These are phyloP conservation scores for Probosciger aterrimus DNA, from an alignment of 2,113 vertebrate species.

Conservation along the genomic window DNA sequence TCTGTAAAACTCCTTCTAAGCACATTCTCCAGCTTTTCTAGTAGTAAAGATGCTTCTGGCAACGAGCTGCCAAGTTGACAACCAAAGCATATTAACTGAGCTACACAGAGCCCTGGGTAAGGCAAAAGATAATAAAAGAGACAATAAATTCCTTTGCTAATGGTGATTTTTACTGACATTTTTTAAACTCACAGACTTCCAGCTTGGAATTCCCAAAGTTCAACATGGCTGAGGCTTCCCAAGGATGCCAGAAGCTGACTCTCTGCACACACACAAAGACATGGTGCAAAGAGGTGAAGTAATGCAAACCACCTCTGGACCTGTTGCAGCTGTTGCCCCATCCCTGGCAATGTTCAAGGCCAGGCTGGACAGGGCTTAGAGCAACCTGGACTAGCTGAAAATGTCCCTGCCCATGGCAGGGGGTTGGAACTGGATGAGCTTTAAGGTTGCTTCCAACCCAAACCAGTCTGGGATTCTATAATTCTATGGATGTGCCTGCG, in stretches of 20 bases:
- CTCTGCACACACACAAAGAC: fast-evolving
- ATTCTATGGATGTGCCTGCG: neutral
- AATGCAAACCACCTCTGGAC: neutral
- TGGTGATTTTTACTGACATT: neutral
- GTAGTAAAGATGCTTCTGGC: neutral
- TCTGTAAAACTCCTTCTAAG: neutral
- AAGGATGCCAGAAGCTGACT: fast-evolving
- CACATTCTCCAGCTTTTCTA: neutral
- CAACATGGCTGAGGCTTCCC: neutral
- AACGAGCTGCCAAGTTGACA: neutral
- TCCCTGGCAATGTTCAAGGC: neutral
- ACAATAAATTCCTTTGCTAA: neutral
- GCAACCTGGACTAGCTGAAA: neutral
- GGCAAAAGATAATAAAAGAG: neutral
- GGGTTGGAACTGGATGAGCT: neutral
- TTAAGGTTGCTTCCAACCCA: neutral
- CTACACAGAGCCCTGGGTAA: neutral
- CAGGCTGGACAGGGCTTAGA: neutral
- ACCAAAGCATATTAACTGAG: neutral
- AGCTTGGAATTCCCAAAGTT: neutral
- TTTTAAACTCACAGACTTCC: neutral
- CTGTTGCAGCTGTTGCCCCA: neutral
- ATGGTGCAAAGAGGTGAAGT: fast-evolving
- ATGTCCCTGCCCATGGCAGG: neutral
- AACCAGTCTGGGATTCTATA: neutral